Evolutionary conservation across 2,888 invertebrate species (phyloP).

Genomic region (Pyrrhia umbra): DNA sequence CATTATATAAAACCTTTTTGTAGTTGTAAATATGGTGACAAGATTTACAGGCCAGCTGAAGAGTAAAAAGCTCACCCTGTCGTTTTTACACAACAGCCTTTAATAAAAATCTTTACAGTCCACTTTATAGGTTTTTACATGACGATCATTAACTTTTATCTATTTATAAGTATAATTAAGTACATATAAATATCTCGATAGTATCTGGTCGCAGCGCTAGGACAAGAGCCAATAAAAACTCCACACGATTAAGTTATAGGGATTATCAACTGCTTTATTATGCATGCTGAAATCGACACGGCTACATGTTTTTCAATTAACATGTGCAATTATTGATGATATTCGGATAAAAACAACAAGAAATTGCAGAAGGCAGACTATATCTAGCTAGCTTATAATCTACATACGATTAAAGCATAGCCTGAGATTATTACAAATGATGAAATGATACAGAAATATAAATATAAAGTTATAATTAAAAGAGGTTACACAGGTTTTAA

Average conservation of each 20-base stretch:
- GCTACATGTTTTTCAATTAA: slow-evolving; percentile 21
- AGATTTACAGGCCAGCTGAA: neutral
- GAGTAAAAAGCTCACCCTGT: neutral
- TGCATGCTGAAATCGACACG: slow-evolving; percentile 2
- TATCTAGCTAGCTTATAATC: neutral
- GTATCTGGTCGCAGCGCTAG: neutral
- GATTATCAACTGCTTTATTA: slow-evolving; percentile 20
- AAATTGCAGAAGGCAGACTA: neutral
- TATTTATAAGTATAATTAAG: slow-evolving; percentile 3
- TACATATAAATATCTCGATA: neutral
- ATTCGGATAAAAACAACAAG: slow-evolving; percentile 22
- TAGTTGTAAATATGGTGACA: neutral
- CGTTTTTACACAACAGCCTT: slow-evolving; percentile 1
- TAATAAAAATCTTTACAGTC: slow-evolving; percentile 4
- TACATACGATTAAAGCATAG: neutral
- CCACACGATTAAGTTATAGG: slow-evolving; percentile 12
- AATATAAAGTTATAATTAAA: slow-evolving; percentile 23
- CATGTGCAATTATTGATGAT: slow-evolving; percentile 16
- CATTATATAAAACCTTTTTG: slow-evolving; percentile 7
- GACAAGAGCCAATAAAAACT: slow-evolving; percentile 20
- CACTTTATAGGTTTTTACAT: neutral
- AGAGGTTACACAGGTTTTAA: slow-evolving; percentile 29
- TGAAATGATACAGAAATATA: slow-evolving; percentile 6
- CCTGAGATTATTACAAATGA: neutral
- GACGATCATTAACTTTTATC: slow-evolving; percentile 7